phyloP scores from a whole-genome alignment of 2,888 invertebrate species.

The Nemurella pictetii region DNA sequence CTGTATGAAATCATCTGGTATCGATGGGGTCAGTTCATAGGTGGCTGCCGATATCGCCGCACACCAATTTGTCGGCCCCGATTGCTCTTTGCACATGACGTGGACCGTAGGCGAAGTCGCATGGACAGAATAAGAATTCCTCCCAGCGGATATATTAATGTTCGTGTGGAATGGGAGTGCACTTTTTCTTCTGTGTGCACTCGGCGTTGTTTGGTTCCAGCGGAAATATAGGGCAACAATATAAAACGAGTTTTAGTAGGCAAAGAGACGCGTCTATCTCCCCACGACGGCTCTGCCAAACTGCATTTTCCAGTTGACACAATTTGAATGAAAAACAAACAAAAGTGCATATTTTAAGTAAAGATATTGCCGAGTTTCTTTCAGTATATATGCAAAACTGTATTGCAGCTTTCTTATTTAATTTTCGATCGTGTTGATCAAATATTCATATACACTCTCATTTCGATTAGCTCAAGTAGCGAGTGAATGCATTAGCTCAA shows the following conservation, averaged over 20 bases:
- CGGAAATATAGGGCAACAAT: not conserved
- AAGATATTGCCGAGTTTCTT: not conserved
- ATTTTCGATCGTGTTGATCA: not conserved
- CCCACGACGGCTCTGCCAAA: not conserved
- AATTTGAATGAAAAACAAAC: not conserved
- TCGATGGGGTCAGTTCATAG: not conserved
- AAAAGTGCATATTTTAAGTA: not conserved
- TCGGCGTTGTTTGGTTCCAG: not conserved
- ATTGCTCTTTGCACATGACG: not conserved
- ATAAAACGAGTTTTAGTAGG: not conserved
- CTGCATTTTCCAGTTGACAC: not conserved
- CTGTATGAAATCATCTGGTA: not conserved
- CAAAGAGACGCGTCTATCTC: not conserved
- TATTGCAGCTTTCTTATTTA: not conserved
- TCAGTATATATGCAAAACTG: not conserved
- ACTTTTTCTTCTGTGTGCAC: not conserved
- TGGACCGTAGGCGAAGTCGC: not conserved
- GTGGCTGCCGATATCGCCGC: not conserved
- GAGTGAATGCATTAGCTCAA: too few species aligned
- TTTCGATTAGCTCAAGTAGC: too few species aligned
- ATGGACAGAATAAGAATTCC: not conserved
- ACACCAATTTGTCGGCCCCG: not conserved
- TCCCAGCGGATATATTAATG: not conserved
- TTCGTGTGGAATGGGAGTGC: not conserved
- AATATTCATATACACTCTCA: not conserved